Base-by-base conservation (phyloP, 30 jellyfish, hydroid and myxozoan genomes). In the Mastigias papua region DNA sequence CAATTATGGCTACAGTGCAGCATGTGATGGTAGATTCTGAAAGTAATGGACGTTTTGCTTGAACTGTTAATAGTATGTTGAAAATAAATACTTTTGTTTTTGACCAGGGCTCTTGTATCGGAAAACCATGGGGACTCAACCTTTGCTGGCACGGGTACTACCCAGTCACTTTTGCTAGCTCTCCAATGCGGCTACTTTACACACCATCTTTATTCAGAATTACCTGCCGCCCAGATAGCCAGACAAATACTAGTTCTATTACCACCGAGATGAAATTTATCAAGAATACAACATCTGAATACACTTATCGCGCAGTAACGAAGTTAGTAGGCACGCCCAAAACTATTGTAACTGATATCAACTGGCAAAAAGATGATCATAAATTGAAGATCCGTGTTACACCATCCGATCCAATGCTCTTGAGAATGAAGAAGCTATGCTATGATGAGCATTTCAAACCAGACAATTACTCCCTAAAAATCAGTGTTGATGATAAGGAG, bases 41-140 rank as follows among this genome's bases (percentile, higher is more conserved):
- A n/a, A n/a, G n/a, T n/a, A n/a, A n/a, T n/a, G n/a, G n/a, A n/a
- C n/a, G n/a, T n/a, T n/a, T n/a, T n/a, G n/a, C n/a, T n/a, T n/a
- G n/a, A n/a, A n/a, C n/a, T n/a, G n/a, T n/a, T n/a, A n/a, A n/a
- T n/a, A n/a, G n/a, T n/a, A n/a, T n/a, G n/a, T n/a, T n/a, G n/a
- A n/a, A n/a, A n/a, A n/a, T 8, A 46, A 46, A 46, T 46, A 46
- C 8, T 46, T 46, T 46, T 16, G 8, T 46, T 58, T 20, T 8
- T 58, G 7, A 17, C 26, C 92, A 82, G 92, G 34, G 95, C 27
- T 10, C 81, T 7, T 76, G 89, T 78, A 86, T 76, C 32, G 89
- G 95, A 13, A 48, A 76, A 46, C 86, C 95, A 66, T 86, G 95
- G 95, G 95, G 95, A 60, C 13, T 86, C 81, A 76, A 68, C 46